Percentiles rank a stretch among this genome's conserved stretches.
phyloP scores from a whole-genome alignment of 2,113 vertebrate genomes.

The Bujurquina vittata region DNA sequence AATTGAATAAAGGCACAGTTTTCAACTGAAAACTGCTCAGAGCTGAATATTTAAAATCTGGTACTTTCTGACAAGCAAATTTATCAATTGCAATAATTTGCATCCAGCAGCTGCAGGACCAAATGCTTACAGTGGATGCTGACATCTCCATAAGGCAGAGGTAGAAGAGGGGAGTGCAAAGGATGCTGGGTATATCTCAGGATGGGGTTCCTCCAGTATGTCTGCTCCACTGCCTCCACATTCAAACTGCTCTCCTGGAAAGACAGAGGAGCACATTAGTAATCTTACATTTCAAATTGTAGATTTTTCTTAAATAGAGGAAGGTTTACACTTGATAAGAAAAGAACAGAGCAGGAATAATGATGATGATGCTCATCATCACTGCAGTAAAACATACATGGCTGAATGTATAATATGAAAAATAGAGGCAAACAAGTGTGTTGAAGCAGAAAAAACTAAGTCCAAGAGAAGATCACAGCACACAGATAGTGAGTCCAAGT shows the following conservation, averaged over 20 bases:
- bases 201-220: constrained; percentile 91
- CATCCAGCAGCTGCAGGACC: not conserved
- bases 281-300: not conserved
- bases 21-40: not conserved
- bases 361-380: not conserved
- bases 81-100: not conserved
- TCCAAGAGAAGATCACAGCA: constrained; percentile 49
- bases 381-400: not conserved
- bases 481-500: constrained; percentile 61
- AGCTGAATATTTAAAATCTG: not conserved
- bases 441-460: not conserved
- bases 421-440: not conserved
- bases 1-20: not conserved
- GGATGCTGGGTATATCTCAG: constrained; percentile 93
- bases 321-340: not conserved
- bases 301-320: not conserved
- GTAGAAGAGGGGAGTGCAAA: constrained; percentile 91
- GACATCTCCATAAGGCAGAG: constrained; percentile 90
- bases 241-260: constrained; percentile 89
- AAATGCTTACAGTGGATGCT: constrained; percentile 81
- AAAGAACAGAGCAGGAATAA: not conserved
- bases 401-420: not conserved
- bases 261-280: constrained; percentile 16
- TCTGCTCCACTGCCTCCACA: constrained; percentile 91
- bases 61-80: not conserved